Conservation (phyloP, 1,140 invertebrate species). For the Drosophila tani region DNA sequence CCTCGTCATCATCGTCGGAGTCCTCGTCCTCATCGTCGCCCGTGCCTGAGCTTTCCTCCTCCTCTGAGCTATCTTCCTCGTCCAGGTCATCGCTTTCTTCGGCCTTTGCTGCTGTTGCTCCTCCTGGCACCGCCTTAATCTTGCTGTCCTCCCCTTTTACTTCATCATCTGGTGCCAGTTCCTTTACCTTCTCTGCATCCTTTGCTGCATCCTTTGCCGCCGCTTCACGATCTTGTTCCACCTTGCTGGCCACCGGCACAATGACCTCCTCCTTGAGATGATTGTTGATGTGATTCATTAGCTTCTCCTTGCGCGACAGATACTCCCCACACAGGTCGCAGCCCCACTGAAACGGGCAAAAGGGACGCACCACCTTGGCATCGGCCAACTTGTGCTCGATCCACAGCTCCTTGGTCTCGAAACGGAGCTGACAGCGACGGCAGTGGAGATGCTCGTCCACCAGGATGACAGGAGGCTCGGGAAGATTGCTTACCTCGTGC, state of each 20-base stretch:
- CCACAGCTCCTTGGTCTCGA: slow-evolving; percentile 76
- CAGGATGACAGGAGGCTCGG: slow-evolving; percentile 71
- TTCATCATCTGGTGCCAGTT: neutral
- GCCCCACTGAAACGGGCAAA: slow-evolving; percentile 83
- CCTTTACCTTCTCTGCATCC: neutral
- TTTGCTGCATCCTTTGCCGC: neutral
- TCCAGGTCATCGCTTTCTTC: slow-evolving; percentile 36
- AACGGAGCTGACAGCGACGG: slow-evolving; percentile 68
- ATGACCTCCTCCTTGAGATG: slow-evolving; percentile 79
- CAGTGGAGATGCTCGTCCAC: slow-evolving; percentile 69
- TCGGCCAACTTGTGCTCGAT: slow-evolving; percentile 82
- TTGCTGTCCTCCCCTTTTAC: neutral
- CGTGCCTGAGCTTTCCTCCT: slow-evolving; percentile 33
- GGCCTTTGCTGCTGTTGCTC: neutral
- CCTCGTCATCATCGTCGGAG: slow-evolving; percentile 18
- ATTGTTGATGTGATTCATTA: slow-evolving; percentile 83
- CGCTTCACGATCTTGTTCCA: slow-evolving; percentile 15
- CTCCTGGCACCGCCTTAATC: neutral
- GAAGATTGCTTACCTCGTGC: slow-evolving; percentile 76
- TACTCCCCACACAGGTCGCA: slow-evolving; percentile 84
- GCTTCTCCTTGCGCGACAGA: slow-evolving; percentile 82
- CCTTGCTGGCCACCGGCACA: slow-evolving; percentile 63
- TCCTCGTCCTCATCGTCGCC: slow-evolving; percentile 41
- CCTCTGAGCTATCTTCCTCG: slow-evolving; percentile 32
- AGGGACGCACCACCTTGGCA: slow-evolving; percentile 75